Conservation (phyloP, 1,140 invertebrate genomes). For the Procambarus clarkii region DNA sequence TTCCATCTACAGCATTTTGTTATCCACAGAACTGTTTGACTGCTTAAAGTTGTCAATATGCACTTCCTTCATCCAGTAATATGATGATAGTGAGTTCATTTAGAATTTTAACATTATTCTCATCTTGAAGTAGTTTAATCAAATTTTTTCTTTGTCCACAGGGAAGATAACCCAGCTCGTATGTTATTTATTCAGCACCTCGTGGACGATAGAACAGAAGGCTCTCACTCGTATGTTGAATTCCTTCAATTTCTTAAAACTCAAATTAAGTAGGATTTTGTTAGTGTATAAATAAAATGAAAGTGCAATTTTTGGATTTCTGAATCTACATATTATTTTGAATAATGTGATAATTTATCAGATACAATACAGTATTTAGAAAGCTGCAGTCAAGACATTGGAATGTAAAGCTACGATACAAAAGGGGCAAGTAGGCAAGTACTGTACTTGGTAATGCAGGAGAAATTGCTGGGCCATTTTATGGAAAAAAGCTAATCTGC, state of each 20-base stretch:
- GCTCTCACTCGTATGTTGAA: slow-evolving; percentile 96
- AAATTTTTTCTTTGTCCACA: slow-evolving; percentile 75
- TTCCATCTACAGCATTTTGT: too few relatives aligned
- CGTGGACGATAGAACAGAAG: slow-evolving; percentile 95
- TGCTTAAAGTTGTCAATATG: too few relatives aligned
- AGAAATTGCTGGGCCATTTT: background rate
- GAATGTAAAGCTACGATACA: background rate
- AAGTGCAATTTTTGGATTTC: slow-evolving; percentile 6
- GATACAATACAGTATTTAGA: background rate
- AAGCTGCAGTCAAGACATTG: background rate
- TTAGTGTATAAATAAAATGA: background rate
- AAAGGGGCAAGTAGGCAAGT: background rate
- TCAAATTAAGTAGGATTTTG: slow-evolving; percentile 85
- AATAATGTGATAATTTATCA: background rate
- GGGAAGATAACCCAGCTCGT: slow-evolving; percentile 92
- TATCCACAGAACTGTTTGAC: too few relatives aligned
- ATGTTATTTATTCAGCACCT: slow-evolving; percentile 90
- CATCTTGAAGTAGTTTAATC: too few relatives aligned
- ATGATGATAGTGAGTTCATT: too few relatives aligned
- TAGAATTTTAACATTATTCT: too few relatives aligned
- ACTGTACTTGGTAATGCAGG: background rate
- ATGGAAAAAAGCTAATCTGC: background rate
- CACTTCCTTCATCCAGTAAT: too few relatives aligned
- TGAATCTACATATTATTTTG: background rate
- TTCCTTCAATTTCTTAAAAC: slow-evolving; percentile 97